Evolutionary conservation across 2,113 vertebrate species (phyloP).

Genomic region (Prinia subflava): DNA sequence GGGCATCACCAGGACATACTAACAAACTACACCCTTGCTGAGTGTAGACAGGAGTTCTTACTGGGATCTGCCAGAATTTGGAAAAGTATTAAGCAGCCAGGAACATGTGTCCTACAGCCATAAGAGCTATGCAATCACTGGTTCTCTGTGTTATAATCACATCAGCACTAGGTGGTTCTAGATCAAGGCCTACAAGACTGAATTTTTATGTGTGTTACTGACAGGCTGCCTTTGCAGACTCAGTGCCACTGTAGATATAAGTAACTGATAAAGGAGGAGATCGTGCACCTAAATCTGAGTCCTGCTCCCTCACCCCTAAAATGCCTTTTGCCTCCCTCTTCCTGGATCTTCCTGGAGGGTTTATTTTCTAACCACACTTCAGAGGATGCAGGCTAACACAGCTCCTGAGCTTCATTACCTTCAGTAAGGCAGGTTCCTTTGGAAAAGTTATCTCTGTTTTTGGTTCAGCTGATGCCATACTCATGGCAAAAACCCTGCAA

Average conservation of each 20-base stretch:
- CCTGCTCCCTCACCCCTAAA: not conserved
- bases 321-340: not conserved
- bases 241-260: not conserved
- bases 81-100: not conserved
- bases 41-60: not conserved
- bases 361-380: not conserved
- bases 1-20: not conserved
- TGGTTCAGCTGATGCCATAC: not conserved
- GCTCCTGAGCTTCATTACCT: not conserved
- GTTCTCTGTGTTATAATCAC: not conserved
- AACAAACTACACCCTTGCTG: not conserved
- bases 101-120: not conserved
- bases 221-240: not conserved
- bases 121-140: not conserved
- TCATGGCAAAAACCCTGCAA: not conserved
- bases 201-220: not conserved
- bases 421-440: not conserved
- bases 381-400: accelerated
- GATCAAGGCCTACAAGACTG: accelerated
- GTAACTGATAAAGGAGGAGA: not conserved
- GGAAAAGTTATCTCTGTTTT: not conserved
- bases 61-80: not conserved
- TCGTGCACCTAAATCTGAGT: not conserved
- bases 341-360: not conserved
- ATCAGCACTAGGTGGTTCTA: not conserved